Conservation (phyloP, 2,888 invertebrate genomes). For the Pocota personata region DNA sequence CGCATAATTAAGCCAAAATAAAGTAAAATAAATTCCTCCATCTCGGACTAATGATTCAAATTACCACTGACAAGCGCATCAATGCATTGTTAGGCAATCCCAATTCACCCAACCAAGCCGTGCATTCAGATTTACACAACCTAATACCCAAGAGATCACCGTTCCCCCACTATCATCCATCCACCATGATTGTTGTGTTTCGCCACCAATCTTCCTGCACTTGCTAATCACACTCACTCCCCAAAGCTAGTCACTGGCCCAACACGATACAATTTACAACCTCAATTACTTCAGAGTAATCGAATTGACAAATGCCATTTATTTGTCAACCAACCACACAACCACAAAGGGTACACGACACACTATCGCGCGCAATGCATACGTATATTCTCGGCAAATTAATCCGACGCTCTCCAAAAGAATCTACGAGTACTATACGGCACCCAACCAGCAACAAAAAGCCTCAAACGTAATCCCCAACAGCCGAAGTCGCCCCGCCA, state of each 20-base stretch:
- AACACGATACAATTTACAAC: conserved; percentile 63
- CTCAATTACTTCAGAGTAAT: conserved; percentile 71
- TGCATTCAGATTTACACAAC: neutral
- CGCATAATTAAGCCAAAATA: neutral
- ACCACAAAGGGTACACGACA: conserved; percentile 45
- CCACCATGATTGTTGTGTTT: neutral
- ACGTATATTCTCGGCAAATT: conserved; percentile 33
- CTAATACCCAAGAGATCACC: neutral
- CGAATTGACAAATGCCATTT: conserved; percentile 73
- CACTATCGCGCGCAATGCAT: conserved; percentile 28
- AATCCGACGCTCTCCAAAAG: conserved; percentile 45
- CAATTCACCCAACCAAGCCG: neutral
- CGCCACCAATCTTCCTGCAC: conserved; percentile 16
- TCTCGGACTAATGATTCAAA: neutral
- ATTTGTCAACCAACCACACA: conserved; percentile 69
- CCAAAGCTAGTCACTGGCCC: conserved; percentile 8
- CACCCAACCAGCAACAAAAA: neutral
- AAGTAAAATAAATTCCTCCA: neutral
- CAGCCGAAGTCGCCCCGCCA: conserved; percentile 18
- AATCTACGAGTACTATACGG: too few species aligned
- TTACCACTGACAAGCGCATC: neutral
- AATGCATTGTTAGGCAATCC: neutral
- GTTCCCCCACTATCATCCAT: neutral
- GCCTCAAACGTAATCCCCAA: conserved; percentile 39
- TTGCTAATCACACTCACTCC: conserved; percentile 45